Evolutionary conservation across 2,797 vertebrate species (phyloP), one percentile per base, ranked within the genome.

Genomic region (Picus viridis): DNA sequence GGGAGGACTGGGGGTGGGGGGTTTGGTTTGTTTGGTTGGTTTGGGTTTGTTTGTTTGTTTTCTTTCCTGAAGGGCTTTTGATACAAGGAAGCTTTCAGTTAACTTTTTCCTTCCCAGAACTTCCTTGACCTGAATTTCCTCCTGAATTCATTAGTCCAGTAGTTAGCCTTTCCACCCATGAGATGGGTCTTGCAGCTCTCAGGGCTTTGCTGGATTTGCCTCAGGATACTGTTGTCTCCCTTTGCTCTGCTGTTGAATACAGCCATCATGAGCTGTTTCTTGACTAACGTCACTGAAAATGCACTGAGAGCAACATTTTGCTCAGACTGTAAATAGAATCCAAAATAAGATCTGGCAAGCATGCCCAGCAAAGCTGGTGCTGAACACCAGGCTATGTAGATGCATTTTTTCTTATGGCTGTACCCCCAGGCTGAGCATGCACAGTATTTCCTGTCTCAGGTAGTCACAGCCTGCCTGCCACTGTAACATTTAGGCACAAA

Each of bases 241-340:
- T 91, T 92, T 68, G 41, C 59, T 70, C 27, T 83, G 80, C 23
- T 64, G 26, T 47, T 79, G 87, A 70, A 93, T 41, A 49, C 13
- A 1, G 0, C 90, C 88, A 83, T 65, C 74, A 58, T 5, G 68
- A 92, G 70, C 83, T 92, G 79, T 80, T 93, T 93, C 88, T 83
- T 87, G 85, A 68, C 73, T 88, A 76, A 77, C 79, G 79, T 84
- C 90, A 90, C 79, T 69, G 68, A 86, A 94, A 95, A 96, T 63
- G 80, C 43, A 90, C 64, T 7, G 41, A 83, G 88, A 89, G 58
- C 64, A 80, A 80, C n/a, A 7, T 91, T 94, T 92, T 83, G 57
- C 86, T 83, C 73, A 53, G 73, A 51, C 79, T 87, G 84, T 79
- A 95, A 95, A 95, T 77, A 95, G 93, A 95, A 93, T 84, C 67